Percentiles rank a stretch among this genome's conserved stretches.
Evolutionary conservation across 2,797 vertebrate genomes (phyloP).

Genomic region (Ctenosaura bakeri): DNA sequence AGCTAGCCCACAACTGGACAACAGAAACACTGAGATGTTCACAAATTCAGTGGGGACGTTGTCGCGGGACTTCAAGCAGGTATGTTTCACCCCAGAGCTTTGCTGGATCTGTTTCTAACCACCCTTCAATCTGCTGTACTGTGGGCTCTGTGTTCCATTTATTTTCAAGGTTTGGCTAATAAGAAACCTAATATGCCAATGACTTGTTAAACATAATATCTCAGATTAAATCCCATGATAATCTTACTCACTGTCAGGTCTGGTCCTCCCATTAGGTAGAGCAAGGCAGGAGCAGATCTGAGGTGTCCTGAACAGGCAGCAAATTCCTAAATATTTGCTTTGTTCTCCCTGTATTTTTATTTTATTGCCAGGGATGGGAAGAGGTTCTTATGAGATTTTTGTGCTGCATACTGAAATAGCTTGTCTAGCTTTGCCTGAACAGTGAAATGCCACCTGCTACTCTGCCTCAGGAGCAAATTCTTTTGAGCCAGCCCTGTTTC

Average conservation of each 20-base stretch:
- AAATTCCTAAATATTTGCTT: neutral
- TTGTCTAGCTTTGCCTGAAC: neutral
- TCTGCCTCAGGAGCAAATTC: neutral
- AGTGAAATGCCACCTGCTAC: neutral
- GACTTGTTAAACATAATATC: neutral
- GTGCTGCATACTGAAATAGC: neutral
- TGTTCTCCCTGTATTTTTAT: neutral
- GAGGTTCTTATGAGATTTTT: neutral
- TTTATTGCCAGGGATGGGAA: neutral
- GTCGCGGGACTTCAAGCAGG: slow-evolving; percentile 84
- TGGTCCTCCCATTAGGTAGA: neutral
- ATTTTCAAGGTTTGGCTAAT: neutral
- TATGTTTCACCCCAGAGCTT: slow-evolving; percentile 70
- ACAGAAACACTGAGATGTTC: slow-evolving; percentile 75
- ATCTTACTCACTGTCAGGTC: neutral
- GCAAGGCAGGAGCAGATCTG: neutral
- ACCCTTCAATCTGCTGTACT: neutral
- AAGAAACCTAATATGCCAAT: accelerated
- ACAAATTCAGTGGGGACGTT: slow-evolving; percentile 75
- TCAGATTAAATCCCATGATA: neutral
- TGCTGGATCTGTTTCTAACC: neutral
- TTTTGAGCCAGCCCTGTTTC: neutral
- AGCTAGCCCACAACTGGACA: slow-evolving; percentile 65
- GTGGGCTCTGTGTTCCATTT: neutral
- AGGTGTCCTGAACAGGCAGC: neutral